Evolutionary conservation across 2,113 vertebrate genomes (phyloP).

Genomic region (Archilochus colubris): DNA sequence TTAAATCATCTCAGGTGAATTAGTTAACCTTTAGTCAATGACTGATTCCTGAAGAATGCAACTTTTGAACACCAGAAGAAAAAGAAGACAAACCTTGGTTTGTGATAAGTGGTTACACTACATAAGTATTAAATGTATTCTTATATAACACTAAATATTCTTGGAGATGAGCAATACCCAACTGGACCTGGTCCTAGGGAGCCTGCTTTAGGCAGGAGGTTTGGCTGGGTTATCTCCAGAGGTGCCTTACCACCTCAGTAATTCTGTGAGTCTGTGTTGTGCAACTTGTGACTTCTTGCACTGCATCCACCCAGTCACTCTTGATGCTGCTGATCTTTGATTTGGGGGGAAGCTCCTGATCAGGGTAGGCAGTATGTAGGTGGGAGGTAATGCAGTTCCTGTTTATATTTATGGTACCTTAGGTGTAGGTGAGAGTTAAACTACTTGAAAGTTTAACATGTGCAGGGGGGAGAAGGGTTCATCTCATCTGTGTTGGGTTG

Average conservation of each 20-base stretch:
- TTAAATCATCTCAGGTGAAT: constrained; percentile 48
- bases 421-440: background rate
- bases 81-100: background rate
- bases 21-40: background rate
- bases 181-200: background rate
- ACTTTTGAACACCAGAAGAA: background rate
- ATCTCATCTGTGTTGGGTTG: background rate
- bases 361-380: background rate
- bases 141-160: background rate
- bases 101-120: background rate
- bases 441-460: background rate
- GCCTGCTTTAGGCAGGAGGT: background rate
- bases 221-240: background rate
- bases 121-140: background rate
- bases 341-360: background rate
- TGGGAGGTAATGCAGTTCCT: background rate
- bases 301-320: background rate
- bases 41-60: background rate
- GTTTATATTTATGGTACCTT: background rate
- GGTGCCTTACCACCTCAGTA: background rate
- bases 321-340: background rate
- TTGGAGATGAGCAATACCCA: background rate
- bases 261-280: background rate
- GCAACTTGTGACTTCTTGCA: background rate
- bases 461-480: background rate